phyloP scores from a whole-genome alignment of 23 tunicate genomes.

The Ascidia mentula region DNA sequence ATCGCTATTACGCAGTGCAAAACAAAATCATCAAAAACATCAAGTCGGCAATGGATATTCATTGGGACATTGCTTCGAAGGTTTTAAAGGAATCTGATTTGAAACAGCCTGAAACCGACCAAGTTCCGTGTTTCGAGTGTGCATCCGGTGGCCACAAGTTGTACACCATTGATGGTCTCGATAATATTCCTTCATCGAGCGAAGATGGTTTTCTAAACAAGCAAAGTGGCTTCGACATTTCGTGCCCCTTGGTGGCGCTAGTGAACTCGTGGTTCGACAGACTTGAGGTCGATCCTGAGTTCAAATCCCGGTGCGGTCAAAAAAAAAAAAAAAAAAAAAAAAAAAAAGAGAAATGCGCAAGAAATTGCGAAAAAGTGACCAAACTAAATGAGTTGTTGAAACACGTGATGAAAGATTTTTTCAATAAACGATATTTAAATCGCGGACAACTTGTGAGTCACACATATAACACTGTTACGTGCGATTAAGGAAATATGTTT shows the following conservation, averaged over 20 bases:
- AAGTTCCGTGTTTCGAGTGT: background rate
- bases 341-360: background rate
- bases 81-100: background rate
- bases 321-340: too few relatives aligned
- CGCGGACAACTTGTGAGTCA: background rate
- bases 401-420: background rate
- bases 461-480: background rate
- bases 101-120: background rate
- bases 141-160: background rate
- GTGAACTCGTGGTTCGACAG: background rate
- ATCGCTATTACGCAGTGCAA: background rate
- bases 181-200: background rate
- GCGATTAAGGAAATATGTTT: too few relatives aligned
- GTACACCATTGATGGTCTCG: background rate
- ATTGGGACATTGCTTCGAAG: background rate
- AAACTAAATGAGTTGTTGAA: background rate
- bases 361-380: background rate
- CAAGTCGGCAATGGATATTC: constrained; percentile 3
- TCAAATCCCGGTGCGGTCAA: too few relatives aligned
- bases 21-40: background rate
- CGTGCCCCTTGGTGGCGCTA: constrained; percentile 1
- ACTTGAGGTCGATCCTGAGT: constrained; percentile 3
- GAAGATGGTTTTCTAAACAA: background rate
- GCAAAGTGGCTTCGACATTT: background rate
- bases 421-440: background rate